phyloP scores from a whole-genome alignment of 2,113 vertebrate genomes.

The Solea senegalensis region DNA sequence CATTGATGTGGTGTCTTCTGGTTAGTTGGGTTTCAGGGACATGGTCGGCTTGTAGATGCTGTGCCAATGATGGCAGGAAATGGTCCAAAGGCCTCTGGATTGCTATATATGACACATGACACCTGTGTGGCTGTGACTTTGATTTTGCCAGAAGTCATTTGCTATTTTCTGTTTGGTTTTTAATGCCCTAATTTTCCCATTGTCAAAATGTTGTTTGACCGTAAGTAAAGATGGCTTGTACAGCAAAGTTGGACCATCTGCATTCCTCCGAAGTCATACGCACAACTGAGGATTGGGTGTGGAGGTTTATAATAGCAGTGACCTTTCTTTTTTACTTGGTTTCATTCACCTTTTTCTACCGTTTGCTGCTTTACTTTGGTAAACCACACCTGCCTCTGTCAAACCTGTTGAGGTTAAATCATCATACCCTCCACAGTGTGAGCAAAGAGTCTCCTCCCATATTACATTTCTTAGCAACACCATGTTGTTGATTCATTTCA shows the following conservation, averaged over 20 bases:
- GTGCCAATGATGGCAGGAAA: background rate
- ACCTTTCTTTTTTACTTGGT: slow-evolving; percentile 1
- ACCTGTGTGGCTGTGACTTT: background rate
- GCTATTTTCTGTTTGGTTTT: background rate
- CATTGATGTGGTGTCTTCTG: slow-evolving; percentile 9
- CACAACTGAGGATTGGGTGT: slow-evolving; percentile 36
- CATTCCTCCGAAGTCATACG: slow-evolving; percentile 53
- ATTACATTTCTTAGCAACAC: slow-evolving; percentile 6
- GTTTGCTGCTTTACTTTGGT: slow-evolving; percentile 14
- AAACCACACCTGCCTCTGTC: slow-evolving; percentile 24
- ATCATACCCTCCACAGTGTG: background rate
- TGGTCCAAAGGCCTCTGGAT: background rate
- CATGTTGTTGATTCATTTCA: background rate
- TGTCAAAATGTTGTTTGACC: slow-evolving; percentile 1
- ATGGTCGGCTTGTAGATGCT: background rate
- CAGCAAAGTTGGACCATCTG: slow-evolving; percentile 23
- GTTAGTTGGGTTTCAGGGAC: slow-evolving; percentile 14
- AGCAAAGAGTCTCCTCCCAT: background rate
- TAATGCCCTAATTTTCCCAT: background rate
- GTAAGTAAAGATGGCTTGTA: no score
- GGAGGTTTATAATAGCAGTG: slow-evolving; percentile 32
- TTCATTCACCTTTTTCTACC: background rate
- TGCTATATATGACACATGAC: background rate
- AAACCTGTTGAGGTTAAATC: slow-evolving; percentile 24
- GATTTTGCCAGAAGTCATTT: background rate